phyloP scores from a whole-genome alignment of 2,888 invertebrate species.

The Aspidiotus destructor region DNA sequence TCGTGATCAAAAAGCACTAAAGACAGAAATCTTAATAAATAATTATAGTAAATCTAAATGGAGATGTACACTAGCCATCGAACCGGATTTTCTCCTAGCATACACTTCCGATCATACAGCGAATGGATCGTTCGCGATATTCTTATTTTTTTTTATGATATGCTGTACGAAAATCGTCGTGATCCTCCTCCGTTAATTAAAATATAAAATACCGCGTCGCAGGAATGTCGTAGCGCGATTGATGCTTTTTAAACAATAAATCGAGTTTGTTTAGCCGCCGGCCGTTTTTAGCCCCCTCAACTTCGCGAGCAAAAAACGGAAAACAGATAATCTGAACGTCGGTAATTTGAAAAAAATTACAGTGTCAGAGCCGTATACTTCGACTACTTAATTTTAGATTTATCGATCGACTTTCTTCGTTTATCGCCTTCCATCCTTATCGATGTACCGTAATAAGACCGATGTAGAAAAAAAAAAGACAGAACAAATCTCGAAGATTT shows the following conservation, averaged over 20 bases:
- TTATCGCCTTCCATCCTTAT: neutral
- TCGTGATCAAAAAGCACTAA: no score
- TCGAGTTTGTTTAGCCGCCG: slow-evolving; percentile 21
- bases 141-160: no score
- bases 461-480: slow-evolving; percentile 3
- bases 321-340: slow-evolving; percentile 1
- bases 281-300: slow-evolving; percentile 16
- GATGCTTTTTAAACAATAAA: neutral
- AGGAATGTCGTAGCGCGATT: neutral
- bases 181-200: neutral
- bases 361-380: slow-evolving; percentile 18
- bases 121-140: no score
- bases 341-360: slow-evolving; percentile 28
- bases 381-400: slow-evolving; percentile 28
- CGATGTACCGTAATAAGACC: slow-evolving; percentile 19
- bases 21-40: no score
- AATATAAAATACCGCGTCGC: neutral
- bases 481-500: neutral
- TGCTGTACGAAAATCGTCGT: neutral
- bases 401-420: slow-evolving; percentile 21
- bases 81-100: no score
- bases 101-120: no score
- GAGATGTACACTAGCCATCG: no score
- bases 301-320: neutral
- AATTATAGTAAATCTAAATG: no score